Evolutionary conservation across 2,113 vertebrate genomes (phyloP).

Genomic region (Petrocephalus microphthalmus): DNA sequence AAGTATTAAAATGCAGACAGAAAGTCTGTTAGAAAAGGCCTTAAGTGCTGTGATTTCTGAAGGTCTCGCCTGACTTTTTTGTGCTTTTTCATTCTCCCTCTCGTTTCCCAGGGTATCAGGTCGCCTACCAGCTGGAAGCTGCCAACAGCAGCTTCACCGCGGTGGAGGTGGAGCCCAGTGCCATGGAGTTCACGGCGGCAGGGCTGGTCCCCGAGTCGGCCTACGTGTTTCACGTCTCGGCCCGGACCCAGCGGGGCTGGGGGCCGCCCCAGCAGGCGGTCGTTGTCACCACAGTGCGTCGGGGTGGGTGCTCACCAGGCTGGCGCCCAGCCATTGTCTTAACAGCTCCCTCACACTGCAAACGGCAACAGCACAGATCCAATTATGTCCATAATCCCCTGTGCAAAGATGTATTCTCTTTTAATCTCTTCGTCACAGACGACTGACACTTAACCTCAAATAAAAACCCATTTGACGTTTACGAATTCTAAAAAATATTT

Average conservation of each 20-base stretch:
- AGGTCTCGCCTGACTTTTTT: neutral
- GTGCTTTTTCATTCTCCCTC: neutral
- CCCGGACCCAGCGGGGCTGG: constrained; percentile 72
- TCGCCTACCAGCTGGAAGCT: constrained; percentile 66
- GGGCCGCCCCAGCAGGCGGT: constrained; percentile 67
- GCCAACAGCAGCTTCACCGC: constrained; percentile 65
- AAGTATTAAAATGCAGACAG: neutral
- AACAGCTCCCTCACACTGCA: neutral
- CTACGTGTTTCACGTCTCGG: constrained; percentile 63
- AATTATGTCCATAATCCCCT: neutral
- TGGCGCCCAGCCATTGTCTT: neutral
- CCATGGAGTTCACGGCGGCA: constrained; percentile 63
- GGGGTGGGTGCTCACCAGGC: constrained; percentile 54
- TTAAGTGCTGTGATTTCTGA: neutral
- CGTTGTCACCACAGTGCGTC: constrained; percentile 68
- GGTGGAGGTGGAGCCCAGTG: constrained; percentile 65
- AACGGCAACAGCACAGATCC: neutral
- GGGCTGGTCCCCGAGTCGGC: constrained; percentile 63
- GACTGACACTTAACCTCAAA: neutral
- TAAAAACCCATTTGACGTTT: neutral
- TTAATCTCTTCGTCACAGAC: neutral
- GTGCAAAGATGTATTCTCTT: neutral
- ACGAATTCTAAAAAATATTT: neutral
- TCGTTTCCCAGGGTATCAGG: constrained; percentile 63
- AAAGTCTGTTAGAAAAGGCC: neutral